Base-by-base conservation (phyloP, 1,140 invertebrate genomes). In the Diuraphis noxia region DNA sequence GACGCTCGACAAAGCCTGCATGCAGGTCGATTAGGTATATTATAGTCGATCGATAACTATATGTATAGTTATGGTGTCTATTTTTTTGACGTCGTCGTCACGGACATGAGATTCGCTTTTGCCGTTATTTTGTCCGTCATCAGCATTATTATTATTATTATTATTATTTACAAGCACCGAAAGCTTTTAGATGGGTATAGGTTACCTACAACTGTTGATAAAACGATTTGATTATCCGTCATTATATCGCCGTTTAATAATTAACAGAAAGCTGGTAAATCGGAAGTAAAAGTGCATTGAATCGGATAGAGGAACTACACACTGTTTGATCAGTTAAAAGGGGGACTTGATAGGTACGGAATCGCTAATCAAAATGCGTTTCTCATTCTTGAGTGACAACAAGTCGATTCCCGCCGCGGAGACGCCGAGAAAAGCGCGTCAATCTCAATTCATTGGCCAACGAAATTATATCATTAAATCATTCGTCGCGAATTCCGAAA, bases 301-400 rank as follows among this genome's bases (percentile, higher is more conserved):
- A 77, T 72, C 25, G 63, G 25, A 88, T 88, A 88, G 72, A 63
- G n/a, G 13, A 41, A 84, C n/a, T n/a, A n/a, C 23, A 56, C 34
- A 25, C 25, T 89, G n/a, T 89, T 89, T 79, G 88, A 79, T 89
- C 63, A 23, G 63, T 89, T 89, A 89, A 89, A 89, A 89, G 88
- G 88, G 88, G 63, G 40, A 77, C 56, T 86, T 13, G 41, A 46
- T 77, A n/a, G n/a, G n/a, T n/a, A n/a, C 56, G 25, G 63, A 89
- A 89, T 89, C 34, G 40, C 19, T 89, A 89, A 89, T 89, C 40
- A 72, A 13, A 13, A 79, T 30, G 43, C 34, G 56, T 88, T 88
- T 63, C 87, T 38, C 25, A 21, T 49, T 86, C 84, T 86, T 49
- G 84, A 56, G 52, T 63, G 86, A 88, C 34, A 40, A 49, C 86